Percentiles rank a stretch among this genome's conserved stretches.
Evolutionary conservation across 53 echinoderm and acorn worm species (phyloP).

Genomic region (Antedon mediterranea): DNA sequence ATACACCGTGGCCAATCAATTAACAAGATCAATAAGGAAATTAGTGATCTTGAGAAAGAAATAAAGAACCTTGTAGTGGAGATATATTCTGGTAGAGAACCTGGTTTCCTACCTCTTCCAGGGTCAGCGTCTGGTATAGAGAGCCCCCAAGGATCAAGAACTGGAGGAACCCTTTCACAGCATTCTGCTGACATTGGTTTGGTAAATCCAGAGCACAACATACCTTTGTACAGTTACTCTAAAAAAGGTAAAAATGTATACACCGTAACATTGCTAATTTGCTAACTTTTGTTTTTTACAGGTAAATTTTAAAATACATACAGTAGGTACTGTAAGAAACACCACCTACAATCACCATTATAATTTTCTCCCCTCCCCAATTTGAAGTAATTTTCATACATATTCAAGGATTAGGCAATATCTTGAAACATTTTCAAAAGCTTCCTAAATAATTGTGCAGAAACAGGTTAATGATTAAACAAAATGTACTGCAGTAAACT

Average conservation of each 20-base stretch:
- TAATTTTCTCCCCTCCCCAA: too few relatives aligned
- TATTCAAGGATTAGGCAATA: too few relatives aligned
- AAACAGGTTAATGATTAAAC: too few relatives aligned
- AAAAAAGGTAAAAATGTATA: neutral
- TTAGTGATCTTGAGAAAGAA: constrained; percentile 52
- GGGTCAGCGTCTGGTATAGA: constrained; percentile 27
- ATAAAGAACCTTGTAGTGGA: constrained; percentile 56
- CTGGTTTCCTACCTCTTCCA: constrained; percentile 38
- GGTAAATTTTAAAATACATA: too few relatives aligned
- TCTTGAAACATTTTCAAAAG: too few relatives aligned
- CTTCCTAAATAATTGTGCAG: too few relatives aligned
- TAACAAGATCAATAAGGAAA: constrained; percentile 8
- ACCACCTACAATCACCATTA: too few relatives aligned
- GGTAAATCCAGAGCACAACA: neutral
- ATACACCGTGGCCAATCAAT: neutral
- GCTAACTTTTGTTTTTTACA: too few relatives aligned
- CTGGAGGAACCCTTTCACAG: neutral
- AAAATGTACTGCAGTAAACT: too few relatives aligned
- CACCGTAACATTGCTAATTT: too few relatives aligned
- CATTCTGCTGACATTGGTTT: neutral
- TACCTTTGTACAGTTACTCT: neutral
- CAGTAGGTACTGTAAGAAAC: too few relatives aligned
- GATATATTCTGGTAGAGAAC: constrained; percentile 45
- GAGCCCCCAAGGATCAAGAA: neutral
- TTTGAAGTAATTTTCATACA: too few relatives aligned